Conservation (phyloP, 1,140 invertebrate genomes). For the Proales similis region DNA sequence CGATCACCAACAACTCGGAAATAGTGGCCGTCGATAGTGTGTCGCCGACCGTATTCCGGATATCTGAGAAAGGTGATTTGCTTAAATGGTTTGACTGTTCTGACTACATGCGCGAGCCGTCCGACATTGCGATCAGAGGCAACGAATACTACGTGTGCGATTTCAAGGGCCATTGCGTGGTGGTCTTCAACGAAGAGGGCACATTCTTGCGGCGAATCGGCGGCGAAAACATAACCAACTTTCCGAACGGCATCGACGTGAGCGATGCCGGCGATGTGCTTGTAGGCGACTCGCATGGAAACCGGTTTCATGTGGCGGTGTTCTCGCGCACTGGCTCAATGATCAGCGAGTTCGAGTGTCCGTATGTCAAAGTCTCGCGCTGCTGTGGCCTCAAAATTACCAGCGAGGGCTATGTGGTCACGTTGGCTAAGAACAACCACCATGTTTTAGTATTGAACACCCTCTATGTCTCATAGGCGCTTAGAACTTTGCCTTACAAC, state of each 20-base stretch:
- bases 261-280: conserved; percentile 85
- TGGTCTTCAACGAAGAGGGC: conserved; percentile 85
- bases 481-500: neutral
- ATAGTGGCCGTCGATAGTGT: conserved; percentile 95
- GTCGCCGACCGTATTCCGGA: conserved; percentile 87
- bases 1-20: conserved; percentile 77
- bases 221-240: conserved; percentile 86
- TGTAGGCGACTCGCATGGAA: conserved; percentile 92
- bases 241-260: conserved; percentile 93
- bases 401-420: conserved; percentile 88
- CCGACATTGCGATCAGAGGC: conserved; percentile 85
- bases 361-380: conserved; percentile 89
- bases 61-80: conserved; percentile 78
- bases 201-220: conserved; percentile 82
- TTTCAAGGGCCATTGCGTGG: conserved; percentile 93
- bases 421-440: conserved; percentile 94
- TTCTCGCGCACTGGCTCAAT: conserved; percentile 73
- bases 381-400: conserved; percentile 94
- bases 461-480: conserved; percentile 10
- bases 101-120: conserved; percentile 90
- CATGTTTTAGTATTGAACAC: conserved; percentile 77
- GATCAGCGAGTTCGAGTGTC: conserved; percentile 88
- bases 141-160: conserved; percentile 94
- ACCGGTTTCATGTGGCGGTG: conserved; percentile 89
- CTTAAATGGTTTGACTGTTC: conserved; percentile 91